Conservation (phyloP, 1,140 invertebrate genomes). For the Eubasilissa regina region DNA sequence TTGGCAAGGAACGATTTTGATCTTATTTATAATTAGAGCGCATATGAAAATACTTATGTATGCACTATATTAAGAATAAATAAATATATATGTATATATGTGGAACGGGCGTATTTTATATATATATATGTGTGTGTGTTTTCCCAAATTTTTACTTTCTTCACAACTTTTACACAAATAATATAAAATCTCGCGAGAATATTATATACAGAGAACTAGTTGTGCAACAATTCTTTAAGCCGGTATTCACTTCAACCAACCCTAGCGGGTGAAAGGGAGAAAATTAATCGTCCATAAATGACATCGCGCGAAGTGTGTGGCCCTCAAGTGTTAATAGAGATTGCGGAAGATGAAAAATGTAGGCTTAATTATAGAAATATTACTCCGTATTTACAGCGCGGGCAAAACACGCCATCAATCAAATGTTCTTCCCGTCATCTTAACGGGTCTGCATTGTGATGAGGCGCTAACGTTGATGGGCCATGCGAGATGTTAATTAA, state of each 20-base stretch:
- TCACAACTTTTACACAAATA: no score
- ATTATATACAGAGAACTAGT: no score
- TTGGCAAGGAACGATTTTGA: no score
- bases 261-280: not conserved
- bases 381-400: not conserved
- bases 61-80: no score
- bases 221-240: no score
- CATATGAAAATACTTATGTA: no score
- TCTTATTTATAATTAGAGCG: no score
- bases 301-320: conserved; percentile 22
- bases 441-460: conserved; percentile 1
- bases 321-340: conserved; percentile 45
- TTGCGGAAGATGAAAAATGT: conserved; percentile 42
- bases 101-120: no score
- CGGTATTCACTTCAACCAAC: conserved; percentile 12
- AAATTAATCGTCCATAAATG: conserved; percentile 52
- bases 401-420: conserved; percentile 21
- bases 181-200: no score
- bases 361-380: conserved; percentile 39
- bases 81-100: no score
- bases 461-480: conserved; percentile 12
- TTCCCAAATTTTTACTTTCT: no score
- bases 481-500: conserved; percentile 39
- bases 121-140: no score
- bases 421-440: conserved; percentile 8